Conservation (phyloP, 2,888 invertebrate species). For the Harpalus rufipes region DNA sequence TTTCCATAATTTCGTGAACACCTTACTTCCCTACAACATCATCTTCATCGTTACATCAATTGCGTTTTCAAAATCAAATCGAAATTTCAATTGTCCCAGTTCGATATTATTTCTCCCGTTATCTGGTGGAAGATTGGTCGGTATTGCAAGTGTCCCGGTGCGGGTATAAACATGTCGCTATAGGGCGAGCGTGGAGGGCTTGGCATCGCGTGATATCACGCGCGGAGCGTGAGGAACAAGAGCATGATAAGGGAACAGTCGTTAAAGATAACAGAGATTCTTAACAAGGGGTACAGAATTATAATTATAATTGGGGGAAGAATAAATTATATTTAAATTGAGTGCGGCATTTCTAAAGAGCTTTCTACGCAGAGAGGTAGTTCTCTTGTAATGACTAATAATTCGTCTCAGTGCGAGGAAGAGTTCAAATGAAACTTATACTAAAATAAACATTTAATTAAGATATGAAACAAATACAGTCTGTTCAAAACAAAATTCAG, state of each 20-base stretch:
- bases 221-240: not conserved
- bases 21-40: not conserved
- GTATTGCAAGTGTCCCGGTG: not conserved
- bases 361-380: too few species aligned
- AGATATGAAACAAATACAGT: too few species aligned
- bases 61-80: not conserved
- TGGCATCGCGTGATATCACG: too few species aligned
- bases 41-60: not conserved
- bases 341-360: not conserved
- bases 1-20: not conserved
- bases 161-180: conserved; percentile 14
- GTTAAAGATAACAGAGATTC: conserved; percentile 6
- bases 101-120: not conserved
- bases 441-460: too few species aligned
- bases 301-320: not conserved
- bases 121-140: not conserved
- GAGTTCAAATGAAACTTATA: too few species aligned
- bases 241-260: not conserved
- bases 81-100: not conserved
- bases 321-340: not conserved
- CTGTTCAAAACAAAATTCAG: too few species aligned
- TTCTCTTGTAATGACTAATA: too few species aligned
- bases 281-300: not conserved
- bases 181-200: not conserved
- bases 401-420: too few species aligned